Evolutionary conservation across 2,888 invertebrate genomes (phyloP).

Genomic region (Eubasilissa splendida): DNA sequence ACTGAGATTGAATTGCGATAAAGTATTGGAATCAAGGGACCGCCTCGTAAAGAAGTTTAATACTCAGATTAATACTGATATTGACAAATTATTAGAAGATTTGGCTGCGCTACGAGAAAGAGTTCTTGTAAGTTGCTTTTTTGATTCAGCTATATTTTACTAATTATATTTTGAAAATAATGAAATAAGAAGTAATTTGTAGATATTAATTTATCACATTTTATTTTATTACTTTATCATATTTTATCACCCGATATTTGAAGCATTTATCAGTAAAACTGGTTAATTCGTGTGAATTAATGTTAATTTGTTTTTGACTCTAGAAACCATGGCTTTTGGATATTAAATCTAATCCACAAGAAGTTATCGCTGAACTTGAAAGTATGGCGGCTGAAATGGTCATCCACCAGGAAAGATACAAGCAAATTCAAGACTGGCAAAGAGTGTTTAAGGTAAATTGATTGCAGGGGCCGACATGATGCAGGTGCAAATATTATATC

Average conservation of each 20-base stretch:
- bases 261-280: too few relatives aligned
- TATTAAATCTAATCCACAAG: conserved; percentile 78
- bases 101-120: conserved; percentile 83
- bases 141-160: too few relatives aligned
- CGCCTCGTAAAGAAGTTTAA: conserved; percentile 81
- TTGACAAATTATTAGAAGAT: conserved; percentile 80
- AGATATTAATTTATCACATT: too few relatives aligned
- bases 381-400: conserved; percentile 77
- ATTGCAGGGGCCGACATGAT: too few relatives aligned
- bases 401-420: conserved; percentile 78
- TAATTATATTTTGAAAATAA: too few relatives aligned
- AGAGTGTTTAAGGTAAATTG: conserved; percentile 83
- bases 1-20: conserved; percentile 80
- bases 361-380: conserved; percentile 77
- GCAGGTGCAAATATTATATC: too few relatives aligned
- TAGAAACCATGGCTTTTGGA: conserved; percentile 85
- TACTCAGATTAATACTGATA: conserved; percentile 84
- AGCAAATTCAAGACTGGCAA: conserved; percentile 85
- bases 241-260: too few relatives aligned
- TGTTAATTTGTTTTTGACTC: conserved; percentile 55
- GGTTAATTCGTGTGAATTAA: not conserved
- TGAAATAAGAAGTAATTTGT: too few relatives aligned
- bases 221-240: too few relatives aligned
- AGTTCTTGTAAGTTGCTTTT: conserved; percentile 72
- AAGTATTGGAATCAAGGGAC: conserved; percentile 78